phyloP scores from a whole-genome alignment of 2,113 vertebrate genomes.

The Tragelaphus scriptus region DNA sequence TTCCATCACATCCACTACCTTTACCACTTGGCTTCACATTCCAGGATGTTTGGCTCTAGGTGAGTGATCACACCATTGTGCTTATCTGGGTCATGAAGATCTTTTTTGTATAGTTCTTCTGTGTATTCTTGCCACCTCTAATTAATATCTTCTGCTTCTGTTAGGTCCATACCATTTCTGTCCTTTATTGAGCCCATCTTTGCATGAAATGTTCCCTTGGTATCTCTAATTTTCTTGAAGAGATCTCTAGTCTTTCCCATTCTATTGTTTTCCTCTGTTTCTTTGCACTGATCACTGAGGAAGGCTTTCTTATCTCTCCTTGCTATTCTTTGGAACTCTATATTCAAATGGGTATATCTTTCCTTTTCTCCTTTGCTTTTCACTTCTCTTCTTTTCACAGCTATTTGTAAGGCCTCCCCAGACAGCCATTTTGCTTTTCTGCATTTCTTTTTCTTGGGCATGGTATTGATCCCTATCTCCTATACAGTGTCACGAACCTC shows the following conservation, averaged over 20 bases:
- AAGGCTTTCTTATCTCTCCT: neutral
- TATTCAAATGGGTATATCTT: neutral
- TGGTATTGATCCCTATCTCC: neutral
- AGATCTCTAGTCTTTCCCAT: neutral
- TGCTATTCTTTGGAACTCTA: neutral
- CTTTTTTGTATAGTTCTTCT: neutral
- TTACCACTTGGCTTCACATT: neutral
- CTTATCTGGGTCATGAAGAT: neutral
- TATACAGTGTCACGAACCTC: neutral
- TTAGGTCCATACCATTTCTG: neutral
- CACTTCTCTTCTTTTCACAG: neutral
- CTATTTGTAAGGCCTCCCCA: neutral
- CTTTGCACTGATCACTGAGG: neutral
- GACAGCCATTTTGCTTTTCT: neutral
- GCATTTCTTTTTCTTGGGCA: neutral
- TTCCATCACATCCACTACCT: neutral
- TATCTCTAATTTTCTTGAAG: neutral
- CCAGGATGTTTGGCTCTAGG: neutral
- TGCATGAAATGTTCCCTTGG: neutral
- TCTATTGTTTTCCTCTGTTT: neutral
- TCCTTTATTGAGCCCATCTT: neutral
- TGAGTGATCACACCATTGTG: neutral
- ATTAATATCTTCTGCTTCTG: neutral
- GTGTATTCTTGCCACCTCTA: neutral
- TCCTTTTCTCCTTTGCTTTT: neutral